Base-by-base conservation (phyloP, 2,797 vertebrate species). In the Galaxias olidus region DNA sequence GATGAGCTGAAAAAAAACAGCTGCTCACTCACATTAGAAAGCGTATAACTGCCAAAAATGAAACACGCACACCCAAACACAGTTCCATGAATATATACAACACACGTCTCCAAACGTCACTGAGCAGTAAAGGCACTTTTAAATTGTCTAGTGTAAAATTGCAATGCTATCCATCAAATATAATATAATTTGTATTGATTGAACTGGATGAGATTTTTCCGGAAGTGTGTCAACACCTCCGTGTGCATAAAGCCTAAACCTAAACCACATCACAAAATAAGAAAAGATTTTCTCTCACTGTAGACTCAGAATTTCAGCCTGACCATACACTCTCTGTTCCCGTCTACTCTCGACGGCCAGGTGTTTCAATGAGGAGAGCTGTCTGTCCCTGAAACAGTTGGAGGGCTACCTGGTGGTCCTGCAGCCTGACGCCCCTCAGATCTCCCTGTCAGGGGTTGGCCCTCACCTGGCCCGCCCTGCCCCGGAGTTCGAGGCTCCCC, bases 331-430 rank as follows among this genome's bases (percentile, higher is more conserved):
- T 49, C 11, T 63, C 17, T 46, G 44, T 57, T 59, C 30, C 20
- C 40, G 56, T 9, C 59, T 41, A 51, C 58, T 41, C 45, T 76
- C 63, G n/a, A 70, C 14, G 61, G 8, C 61, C 70, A 99, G 97
- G 87, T 99, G 97, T 85, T 98, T 97, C 90, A 98, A 93, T 4
- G 97, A 99, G 78, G 97, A 98, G 82, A 96, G 96, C 80, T 99
- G 97, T 46, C 92, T 98, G 72, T 94, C 96, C 58, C 94, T 98
- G 64, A 95, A 94, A 4, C 94, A 95, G 73, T 91, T 98, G 71
- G 97, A 98, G 75, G 97, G 97, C 45, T 99, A 98, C 4, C 93
- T 98, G 80, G 96, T 98, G 78, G 97, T 99, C 45, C 94, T 99
- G 8, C 96, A 98, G 88, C 97, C 96, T 0, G 96, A 99, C 0